These are phyloP conservation scores for Leucosticte australis DNA, from an alignment of 2,113 vertebrate genomes.

Conservation along the genomic window DNA sequence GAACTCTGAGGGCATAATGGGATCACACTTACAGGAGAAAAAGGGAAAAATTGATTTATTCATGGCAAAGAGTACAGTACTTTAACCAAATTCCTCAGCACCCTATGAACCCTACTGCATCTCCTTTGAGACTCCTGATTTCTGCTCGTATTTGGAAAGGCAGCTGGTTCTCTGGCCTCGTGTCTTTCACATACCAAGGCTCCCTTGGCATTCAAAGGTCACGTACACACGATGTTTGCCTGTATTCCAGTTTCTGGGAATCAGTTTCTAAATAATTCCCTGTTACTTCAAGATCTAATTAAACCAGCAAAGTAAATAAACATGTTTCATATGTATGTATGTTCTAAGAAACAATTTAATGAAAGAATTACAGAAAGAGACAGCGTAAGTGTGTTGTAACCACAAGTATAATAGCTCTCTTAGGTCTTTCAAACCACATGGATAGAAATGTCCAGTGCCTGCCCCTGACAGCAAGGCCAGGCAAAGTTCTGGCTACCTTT, in stretches of 20 bases:
- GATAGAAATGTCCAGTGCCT: neutral
- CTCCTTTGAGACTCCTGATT: slow-evolving; percentile 16
- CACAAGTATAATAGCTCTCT: neutral
- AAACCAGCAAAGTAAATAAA: slow-evolving; percentile 48
- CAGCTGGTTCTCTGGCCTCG: neutral
- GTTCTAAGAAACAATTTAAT: slow-evolving; percentile 15
- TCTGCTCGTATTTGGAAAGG: neutral
- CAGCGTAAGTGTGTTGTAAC: neutral
- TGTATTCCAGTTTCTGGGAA: slow-evolving; percentile 59
- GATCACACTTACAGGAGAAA: neutral
- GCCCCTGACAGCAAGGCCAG: neutral
- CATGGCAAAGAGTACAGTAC: slow-evolving; percentile 8
- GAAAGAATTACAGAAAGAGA: neutral
- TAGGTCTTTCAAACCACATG: neutral
- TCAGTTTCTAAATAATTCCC: slow-evolving; percentile 35
- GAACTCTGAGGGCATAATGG: neutral
- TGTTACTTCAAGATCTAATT: neutral
- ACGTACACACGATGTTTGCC: neutral
- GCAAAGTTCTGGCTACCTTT: neutral
- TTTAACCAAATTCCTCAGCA: neutral
- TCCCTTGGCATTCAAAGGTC: slow-evolving; percentile 33
- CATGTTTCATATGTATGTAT: slow-evolving; percentile 12
- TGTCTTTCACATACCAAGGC: slow-evolving; percentile 3
- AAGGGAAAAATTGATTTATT: neutral
- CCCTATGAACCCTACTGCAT: neutral